A percentile compares a stretch with the other conserved stretches of the same genome.
Conservation (phyloP, 2,888 invertebrate species). For the Deilephila porcellus region DNA sequence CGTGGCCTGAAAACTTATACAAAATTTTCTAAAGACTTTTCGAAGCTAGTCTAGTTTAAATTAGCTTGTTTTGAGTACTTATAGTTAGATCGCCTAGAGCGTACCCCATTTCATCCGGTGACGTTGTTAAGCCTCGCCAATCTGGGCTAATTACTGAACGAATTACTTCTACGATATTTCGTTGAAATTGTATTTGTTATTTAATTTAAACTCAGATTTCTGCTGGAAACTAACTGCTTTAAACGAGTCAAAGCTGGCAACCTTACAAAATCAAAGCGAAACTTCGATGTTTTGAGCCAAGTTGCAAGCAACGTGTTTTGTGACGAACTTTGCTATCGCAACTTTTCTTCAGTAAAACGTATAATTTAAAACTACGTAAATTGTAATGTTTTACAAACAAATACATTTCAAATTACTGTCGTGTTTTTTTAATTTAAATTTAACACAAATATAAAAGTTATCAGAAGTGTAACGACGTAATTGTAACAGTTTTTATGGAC, state of each 20-base stretch:
- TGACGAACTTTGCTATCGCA: too few species aligned
- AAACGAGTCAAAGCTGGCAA: not conserved
- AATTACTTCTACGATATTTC: not conserved
- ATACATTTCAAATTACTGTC: too few species aligned
- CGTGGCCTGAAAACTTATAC: not conserved
- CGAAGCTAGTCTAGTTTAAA: not conserved
- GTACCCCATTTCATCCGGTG: not conserved
- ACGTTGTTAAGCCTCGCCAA: not conserved
- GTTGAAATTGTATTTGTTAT: not conserved
- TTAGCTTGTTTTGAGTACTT: not conserved
- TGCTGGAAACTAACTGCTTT: not conserved
- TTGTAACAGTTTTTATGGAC: constrained; percentile 3
- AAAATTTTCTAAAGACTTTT: not conserved
- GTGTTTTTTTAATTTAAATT: too few species aligned
- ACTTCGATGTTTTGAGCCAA: not conserved
- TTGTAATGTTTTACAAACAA: too few species aligned
- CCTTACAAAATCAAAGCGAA: not conserved
- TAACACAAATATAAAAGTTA: not conserved
- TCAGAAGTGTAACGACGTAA: not conserved
- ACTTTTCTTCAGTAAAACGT: too few species aligned
- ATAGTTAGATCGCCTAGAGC: not conserved
- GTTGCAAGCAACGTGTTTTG: not conserved
- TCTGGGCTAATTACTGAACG: constrained; percentile 17
- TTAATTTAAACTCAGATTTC: not conserved
- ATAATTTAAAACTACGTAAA: too few species aligned